phyloP scores from a whole-genome alignment of 2,113 vertebrate species.

The Salvelinus sp. region DNA sequence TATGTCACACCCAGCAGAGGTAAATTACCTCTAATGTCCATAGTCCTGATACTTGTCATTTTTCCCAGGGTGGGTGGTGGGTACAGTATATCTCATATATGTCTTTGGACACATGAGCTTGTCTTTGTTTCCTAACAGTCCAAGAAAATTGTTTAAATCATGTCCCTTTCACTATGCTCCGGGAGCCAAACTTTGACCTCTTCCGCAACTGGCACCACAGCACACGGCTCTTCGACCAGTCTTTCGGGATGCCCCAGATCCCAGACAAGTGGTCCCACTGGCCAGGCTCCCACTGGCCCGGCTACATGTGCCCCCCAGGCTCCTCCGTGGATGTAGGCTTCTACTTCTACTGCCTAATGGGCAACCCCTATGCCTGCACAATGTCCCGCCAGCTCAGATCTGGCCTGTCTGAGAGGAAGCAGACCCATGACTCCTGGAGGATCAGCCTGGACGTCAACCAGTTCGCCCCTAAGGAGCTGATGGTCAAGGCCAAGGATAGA shows the following conservation, averaged over 20 bases:
- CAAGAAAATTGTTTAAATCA: constrained; percentile 15
- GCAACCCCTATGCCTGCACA: constrained; percentile 65
- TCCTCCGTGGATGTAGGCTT: constrained; percentile 23
- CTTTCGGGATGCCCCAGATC: constrained; percentile 77
- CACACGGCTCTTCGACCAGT: constrained; percentile 81
- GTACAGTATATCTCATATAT: background rate
- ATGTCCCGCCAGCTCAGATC: constrained; percentile 81
- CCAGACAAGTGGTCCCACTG: constrained; percentile 77
- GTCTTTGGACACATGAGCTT: constrained; percentile 11
- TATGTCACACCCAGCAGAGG: background rate
- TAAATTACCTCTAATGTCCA: constrained; percentile 8
- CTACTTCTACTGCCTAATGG: constrained; percentile 36
- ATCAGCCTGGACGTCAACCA: constrained; percentile 83
- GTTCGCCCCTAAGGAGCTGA: constrained; percentile 80
- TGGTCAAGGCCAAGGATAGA: constrained; percentile 80
- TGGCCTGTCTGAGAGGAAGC: constrained; percentile 82
- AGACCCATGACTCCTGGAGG: constrained; percentile 51
- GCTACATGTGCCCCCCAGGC: constrained; percentile 73
- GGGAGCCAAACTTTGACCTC: constrained; percentile 30
- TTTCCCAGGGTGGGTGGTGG: constrained; percentile 2
- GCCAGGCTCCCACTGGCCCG: constrained; percentile 73
- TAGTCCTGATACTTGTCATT: constrained; percentile 10
- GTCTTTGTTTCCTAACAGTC: constrained; percentile 7
- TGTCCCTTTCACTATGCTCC: constrained; percentile 27
- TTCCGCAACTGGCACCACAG: constrained; percentile 62